These are phyloP conservation scores for Eledona agricola DNA, from an alignment of 2,888 invertebrate species.

Conservation along the genomic window DNA sequence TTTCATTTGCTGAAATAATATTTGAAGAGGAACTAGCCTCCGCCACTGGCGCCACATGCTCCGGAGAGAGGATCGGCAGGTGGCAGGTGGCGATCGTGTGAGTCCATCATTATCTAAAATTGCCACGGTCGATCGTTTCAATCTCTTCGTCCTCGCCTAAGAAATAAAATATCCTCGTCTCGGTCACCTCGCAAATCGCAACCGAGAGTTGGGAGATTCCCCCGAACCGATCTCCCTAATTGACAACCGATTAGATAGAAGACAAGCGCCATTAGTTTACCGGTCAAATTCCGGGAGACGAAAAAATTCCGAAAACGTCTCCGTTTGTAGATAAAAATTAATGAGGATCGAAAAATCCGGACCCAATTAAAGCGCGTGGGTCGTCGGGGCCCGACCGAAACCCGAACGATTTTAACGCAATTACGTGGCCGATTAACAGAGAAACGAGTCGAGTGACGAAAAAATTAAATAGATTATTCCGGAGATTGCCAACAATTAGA, in stretches of 20 bases:
- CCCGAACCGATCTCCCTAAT: conserved; percentile 54
- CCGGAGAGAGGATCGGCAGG: conserved; percentile 43
- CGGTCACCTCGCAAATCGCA: conserved; percentile 36
- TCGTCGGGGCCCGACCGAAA: conserved; percentile 13
- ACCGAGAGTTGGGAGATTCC: conserved; percentile 41
- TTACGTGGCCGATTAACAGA: too few relatives aligned
- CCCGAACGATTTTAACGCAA: conserved; percentile 9
- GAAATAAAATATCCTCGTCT: conserved; percentile 39
- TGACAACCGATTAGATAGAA: conserved; percentile 61
- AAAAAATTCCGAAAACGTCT: conserved; percentile 49
- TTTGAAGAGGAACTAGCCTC: too few relatives aligned
- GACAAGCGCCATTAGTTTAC: conserved; percentile 52
- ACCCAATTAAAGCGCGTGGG: conserved; percentile 54
- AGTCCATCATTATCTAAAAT: conserved; percentile 49
- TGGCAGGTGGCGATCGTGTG: conserved; percentile 47
- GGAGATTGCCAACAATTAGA: conserved; percentile 24
- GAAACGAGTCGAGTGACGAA: neutral
- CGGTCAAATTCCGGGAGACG: conserved; percentile 6
- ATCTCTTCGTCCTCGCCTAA: conserved; percentile 32
- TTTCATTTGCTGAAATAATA: too few relatives aligned
- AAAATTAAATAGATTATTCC: conserved; percentile 14
- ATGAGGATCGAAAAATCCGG: conserved; percentile 54
- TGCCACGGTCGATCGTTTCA: conserved; percentile 42
- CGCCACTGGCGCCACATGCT: conserved; percentile 16
- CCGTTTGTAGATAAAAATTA: conserved; percentile 55